Conservation (phyloP, 2,113 vertebrate species). For the Arothron firmamentum region DNA sequence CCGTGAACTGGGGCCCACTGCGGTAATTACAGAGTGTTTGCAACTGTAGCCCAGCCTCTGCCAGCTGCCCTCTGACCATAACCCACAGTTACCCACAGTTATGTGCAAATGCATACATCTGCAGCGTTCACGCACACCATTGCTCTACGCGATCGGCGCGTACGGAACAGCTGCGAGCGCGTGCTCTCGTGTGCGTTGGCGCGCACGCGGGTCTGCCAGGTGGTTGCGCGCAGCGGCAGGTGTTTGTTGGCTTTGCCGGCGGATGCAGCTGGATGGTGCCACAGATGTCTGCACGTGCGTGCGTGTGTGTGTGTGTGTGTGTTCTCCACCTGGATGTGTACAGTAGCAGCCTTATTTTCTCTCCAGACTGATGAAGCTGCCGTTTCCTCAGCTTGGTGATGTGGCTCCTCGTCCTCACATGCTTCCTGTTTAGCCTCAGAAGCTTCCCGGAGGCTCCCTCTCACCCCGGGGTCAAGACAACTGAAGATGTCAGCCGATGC, state of each 20-base stretch:
- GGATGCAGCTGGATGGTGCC: conserved; percentile 63
- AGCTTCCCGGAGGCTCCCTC: conserved; percentile 35
- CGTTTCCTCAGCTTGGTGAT: no score
- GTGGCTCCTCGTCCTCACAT: no score
- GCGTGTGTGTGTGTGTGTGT: conserved; percentile 11
- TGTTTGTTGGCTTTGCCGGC: conserved; percentile 51
- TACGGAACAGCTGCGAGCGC: conserved; percentile 52
- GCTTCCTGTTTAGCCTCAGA: no score
- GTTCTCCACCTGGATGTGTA: conserved; percentile 54
- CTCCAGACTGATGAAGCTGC: no score
- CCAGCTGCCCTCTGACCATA: conserved; percentile 38
- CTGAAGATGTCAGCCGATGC: conserved; percentile 50
- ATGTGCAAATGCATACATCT: conserved; percentile 24
- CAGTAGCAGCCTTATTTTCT: conserved; percentile 34
- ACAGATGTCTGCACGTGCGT: conserved; percentile 48
- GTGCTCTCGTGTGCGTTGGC: conserved; percentile 24
- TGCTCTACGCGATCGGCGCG: conserved; percentile 21
- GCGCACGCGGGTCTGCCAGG: conserved; percentile 48
- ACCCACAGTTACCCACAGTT: conserved; percentile 35
- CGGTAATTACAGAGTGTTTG: conserved; percentile 56
- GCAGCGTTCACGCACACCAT: conserved; percentile 13
- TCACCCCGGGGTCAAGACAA: conserved; percentile 47
- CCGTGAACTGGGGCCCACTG: conserved; percentile 50
- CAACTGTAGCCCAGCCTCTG: conserved; percentile 44
- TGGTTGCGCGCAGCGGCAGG: conserved; percentile 60